Conservation (phyloP, 2,113 vertebrate genomes). For the Irena cyanogastra region DNA sequence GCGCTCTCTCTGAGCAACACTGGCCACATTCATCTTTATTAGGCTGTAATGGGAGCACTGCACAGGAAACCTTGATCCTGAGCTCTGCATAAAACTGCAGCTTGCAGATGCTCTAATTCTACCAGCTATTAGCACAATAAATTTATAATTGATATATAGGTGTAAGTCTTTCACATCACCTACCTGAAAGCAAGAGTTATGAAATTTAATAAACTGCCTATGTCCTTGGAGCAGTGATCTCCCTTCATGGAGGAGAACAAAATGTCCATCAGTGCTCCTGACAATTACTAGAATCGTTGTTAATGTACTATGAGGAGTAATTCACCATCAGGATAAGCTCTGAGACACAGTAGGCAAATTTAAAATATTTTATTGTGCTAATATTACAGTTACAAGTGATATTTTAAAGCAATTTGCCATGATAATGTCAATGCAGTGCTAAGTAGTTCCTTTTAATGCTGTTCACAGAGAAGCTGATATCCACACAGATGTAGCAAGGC, state of each 20-base stretch:
- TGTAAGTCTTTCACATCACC: neutral
- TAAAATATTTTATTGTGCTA: conserved; percentile 40
- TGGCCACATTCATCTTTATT: conserved; percentile 74
- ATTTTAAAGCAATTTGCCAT: conserved; percentile 5
- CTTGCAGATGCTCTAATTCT: conserved; percentile 40
- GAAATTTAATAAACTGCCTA: neutral
- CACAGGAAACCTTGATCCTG: conserved; percentile 50
- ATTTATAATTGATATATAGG: conserved; percentile 1
- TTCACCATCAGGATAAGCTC: conserved; percentile 32
- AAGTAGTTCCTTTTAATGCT: neutral
- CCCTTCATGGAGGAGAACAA: neutral
- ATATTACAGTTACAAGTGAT: conserved; percentile 26
- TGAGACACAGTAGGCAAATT: conserved; percentile 28
- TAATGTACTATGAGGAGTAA: conserved; percentile 33
- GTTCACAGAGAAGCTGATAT: neutral
- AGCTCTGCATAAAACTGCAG: conserved; percentile 45
- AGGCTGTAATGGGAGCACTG: conserved; percentile 51
- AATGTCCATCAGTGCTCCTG: neutral
- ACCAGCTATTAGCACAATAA: conserved; percentile 20
- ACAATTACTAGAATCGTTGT: conserved; percentile 10
- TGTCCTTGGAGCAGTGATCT: conserved; percentile 10
- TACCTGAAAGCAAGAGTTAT: neutral
- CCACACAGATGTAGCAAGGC: neutral
- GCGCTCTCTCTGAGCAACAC: conserved; percentile 66
- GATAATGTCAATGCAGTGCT: neutral